Evolutionary conservation across 1,140 invertebrate genomes (phyloP), one percentile per base, ranked within the genome.

Genomic region (Pogonus chalceus): DNA sequence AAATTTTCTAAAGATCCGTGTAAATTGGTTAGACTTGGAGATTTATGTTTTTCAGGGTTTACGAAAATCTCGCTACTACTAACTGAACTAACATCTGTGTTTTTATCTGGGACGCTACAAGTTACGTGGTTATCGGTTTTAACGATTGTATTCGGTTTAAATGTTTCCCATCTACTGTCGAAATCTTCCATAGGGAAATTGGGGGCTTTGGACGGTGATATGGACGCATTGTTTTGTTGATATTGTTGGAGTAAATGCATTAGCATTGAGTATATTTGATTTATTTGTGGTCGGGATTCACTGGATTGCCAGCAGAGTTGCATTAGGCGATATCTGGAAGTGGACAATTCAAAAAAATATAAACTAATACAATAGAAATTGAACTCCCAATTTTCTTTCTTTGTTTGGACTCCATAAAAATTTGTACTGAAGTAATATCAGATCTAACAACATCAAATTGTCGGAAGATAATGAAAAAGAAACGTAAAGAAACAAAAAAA

Each of bases 251-350:
- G 67, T 4, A 82, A 62, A 58, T 80, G 76, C n/a, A 72, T 64
- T 9, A 85, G 60, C 52, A 82, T 76, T 3, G 73, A 67, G 35
- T 79, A 67, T 12, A 83, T 74, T 68, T 81, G 79, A 0, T 70
- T 59, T 22, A 78, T 65, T 20, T 66, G 58, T 2, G 69, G 79
- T 56, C 68, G 69, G 53, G 54, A 72, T 65, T 62, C 73, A 56
- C 54, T 57, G 35, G 47, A 65, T 47, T 72, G 70, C 82, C 82
- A 85, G 64, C 84, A 86, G 12, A 79, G 68, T 61, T 80, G 74
- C 79, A 85, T 85, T 48, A 85, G 69, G 67, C 79, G 73, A 62
- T 79, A 83, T 56, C 81, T 83, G 67, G 2, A 71, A 69, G 20
- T 56, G 51, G 58, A 53, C 12, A 56, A 56, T 47, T 54, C 22